Percentiles rank a stretch among this genome's conserved stretches.
Conservation (phyloP, 1,140 invertebrate genomes). For the Drosophila simulans region DNA sequence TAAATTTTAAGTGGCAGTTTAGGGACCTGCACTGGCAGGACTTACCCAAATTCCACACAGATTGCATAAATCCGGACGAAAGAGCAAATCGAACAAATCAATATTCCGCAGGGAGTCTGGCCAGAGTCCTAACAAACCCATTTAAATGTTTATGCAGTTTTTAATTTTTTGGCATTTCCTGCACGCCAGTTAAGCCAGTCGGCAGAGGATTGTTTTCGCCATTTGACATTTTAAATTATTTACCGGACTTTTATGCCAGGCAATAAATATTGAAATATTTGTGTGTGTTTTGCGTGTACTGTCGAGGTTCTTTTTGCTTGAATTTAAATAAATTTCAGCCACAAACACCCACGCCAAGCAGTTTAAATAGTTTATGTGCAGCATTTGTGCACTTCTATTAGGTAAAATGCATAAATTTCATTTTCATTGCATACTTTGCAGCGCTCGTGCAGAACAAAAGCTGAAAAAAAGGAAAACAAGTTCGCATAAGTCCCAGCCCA, state of each 20-base stretch:
- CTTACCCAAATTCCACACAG: constrained; percentile 21
- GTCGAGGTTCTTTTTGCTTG: constrained; percentile 25
- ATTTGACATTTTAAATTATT: constrained; percentile 57
- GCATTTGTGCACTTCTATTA: constrained; percentile 56
- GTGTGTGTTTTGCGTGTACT: constrained; percentile 35
- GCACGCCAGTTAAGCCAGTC: constrained; percentile 16
- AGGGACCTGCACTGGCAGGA: constrained; percentile 25
- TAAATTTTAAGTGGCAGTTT: constrained; percentile 52
- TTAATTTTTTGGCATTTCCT: constrained; percentile 38
- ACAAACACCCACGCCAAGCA: constrained; percentile 18
- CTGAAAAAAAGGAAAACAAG: constrained; percentile 28
- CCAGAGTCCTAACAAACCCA: constrained; percentile 2
- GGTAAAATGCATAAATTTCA: constrained; percentile 74
- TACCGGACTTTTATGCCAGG: constrained; percentile 21
- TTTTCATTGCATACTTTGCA: constrained; percentile 62
- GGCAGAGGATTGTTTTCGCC: constrained; percentile 41
- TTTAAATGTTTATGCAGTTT: constrained; percentile 33
- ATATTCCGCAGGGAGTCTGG: constrained; percentile 41
- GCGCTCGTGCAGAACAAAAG: constrained; percentile 14
- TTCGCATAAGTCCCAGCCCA: constrained; percentile 56
- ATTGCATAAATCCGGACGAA: constrained; percentile 40
- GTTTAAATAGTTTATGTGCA: constrained; percentile 57
- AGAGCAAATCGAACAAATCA: constrained; percentile 39
- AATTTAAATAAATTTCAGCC: constrained; percentile 51
- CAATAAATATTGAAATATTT: constrained; percentile 58